These are phyloP conservation scores for Achroia grisella DNA, from an alignment of 1,140 invertebrate genomes.

Conservation along the genomic window DNA sequence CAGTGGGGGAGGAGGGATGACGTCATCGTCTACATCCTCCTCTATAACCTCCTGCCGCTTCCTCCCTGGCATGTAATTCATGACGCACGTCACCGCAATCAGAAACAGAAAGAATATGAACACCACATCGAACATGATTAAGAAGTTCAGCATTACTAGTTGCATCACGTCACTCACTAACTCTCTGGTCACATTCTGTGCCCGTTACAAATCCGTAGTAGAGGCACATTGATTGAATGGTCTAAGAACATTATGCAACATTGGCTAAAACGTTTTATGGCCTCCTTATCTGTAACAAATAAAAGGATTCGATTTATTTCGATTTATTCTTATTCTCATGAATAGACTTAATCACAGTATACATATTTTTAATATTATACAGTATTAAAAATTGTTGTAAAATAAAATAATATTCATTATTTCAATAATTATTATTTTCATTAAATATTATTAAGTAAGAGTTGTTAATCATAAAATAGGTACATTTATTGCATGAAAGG, in stretches of 20 bases:
- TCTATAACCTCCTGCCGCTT: constrained; percentile 44
- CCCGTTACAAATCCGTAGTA: constrained; percentile 4
- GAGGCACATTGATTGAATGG: not conserved
- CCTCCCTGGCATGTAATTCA: constrained; percentile 81
- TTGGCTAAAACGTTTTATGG: constrained; percentile 2
- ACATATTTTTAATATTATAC: no score
- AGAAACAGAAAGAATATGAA: constrained; percentile 90
- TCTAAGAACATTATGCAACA: not conserved
- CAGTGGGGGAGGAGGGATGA: constrained; percentile 67
- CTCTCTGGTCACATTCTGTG: constrained; percentile 47
- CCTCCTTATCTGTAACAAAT: constrained; percentile 19
- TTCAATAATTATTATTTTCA: no score
- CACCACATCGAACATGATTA: constrained; percentile 90
- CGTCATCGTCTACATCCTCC: constrained; percentile 59
- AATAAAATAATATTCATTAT: no score
- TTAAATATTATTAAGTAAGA: no score
- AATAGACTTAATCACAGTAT: no score
- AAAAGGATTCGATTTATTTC: not conserved
- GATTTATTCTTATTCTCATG: no score
- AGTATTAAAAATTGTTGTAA: no score
- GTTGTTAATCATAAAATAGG: no score
- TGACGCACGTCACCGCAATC: constrained; percentile 85
- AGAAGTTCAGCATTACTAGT: constrained; percentile 87
- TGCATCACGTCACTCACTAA: constrained; percentile 76
- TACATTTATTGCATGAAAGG: no score